Evolutionary conservation across 2,888 invertebrate genomes (phyloP), one percentile per base, ranked within the genome.

Genomic region (Ischnura elegans): DNA sequence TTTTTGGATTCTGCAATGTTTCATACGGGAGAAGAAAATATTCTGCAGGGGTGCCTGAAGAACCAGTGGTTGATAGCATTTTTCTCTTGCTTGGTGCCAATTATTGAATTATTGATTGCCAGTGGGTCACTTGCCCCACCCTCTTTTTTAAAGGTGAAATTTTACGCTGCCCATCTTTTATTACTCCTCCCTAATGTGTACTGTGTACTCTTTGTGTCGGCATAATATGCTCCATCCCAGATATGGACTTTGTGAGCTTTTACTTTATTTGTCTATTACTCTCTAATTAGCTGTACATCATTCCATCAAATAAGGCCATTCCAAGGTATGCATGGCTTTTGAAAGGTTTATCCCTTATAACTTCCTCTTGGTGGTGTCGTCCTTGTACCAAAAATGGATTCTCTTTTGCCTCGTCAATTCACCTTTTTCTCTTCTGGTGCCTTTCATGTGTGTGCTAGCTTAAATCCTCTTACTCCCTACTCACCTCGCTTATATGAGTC

Each of bases 381-480:
- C 76, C 76, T 76, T 36, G 13, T 76, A 25, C 76, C 36, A 76
- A 76, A 36, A 36, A 76, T 76, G 76, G 36, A 76, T 76, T 76
- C 76, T 76, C 76, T 76, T 76, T 76, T 76, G 76, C 86, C n/a
- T 90, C 25, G 90, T 90, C 90, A 90, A 61, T 61, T 90, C n/a
- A 90, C 61, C 61, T 76, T 76, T 61, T 43, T 90, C 90, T 90
- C 61, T 90, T n/a, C 86, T 46, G 43, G 86, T 86, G 86, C 86
- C 86, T 86, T 86, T 86, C 25, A 86, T n/a, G n/a, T 45, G 46
- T 46, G 43, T 61, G 36, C 61, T 43, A 66, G 90, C 76, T 43
- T 90, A 61, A 90, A 90, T 55, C 55, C 61, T 86, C 46, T n/a
- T n/a, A 61, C 61, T n/a, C 43, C n/a, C 86, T 45, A 43, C 21